These are phyloP conservation scores for Hypothenemus hampei DNA, from an alignment of 1,140 invertebrate species.

Conservation along the genomic window DNA sequence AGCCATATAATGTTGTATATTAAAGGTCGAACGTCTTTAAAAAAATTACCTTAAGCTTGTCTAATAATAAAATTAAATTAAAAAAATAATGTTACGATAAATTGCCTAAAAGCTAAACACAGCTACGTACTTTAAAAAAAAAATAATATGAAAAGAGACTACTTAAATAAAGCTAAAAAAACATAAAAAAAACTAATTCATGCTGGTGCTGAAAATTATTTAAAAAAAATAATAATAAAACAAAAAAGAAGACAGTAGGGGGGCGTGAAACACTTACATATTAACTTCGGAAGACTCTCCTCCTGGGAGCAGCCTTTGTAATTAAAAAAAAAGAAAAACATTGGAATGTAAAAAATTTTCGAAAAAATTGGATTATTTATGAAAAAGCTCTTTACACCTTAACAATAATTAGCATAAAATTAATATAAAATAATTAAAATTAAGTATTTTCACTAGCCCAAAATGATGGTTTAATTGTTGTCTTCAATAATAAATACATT, in stretches of 20 bases:
- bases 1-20: no score
- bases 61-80: slow-evolving; percentile 30
- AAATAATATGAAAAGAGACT: slow-evolving; percentile 6
- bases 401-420: no score
- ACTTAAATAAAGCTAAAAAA: slow-evolving; percentile 31
- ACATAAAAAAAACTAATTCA: slow-evolving; percentile 30
- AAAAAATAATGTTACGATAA: slow-evolving; percentile 14
- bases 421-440: no score
- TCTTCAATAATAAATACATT: no score
- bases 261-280: slow-evolving; percentile 38
- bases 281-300: slow-evolving; percentile 42
- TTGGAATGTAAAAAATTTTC: no score
- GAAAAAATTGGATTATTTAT: no score
- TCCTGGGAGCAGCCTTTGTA: slow-evolving; percentile 40
- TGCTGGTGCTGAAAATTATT: slow-evolving; percentile 40
- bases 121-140: slow-evolving; percentile 24
- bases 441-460: slow-evolving; percentile 26
- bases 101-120: slow-evolving; percentile 26
- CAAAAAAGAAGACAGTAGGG: slow-evolving; percentile 4
- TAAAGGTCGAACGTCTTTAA: slow-evolving; percentile 27
- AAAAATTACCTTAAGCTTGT: no score
- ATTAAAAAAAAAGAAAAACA: slow-evolving; percentile 10
- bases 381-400: no score
- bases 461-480: no score
- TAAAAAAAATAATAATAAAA: slow-evolving; percentile 28